Conservation (phyloP, 2,888 invertebrate genomes). For the Sicus ferrugineus region DNA sequence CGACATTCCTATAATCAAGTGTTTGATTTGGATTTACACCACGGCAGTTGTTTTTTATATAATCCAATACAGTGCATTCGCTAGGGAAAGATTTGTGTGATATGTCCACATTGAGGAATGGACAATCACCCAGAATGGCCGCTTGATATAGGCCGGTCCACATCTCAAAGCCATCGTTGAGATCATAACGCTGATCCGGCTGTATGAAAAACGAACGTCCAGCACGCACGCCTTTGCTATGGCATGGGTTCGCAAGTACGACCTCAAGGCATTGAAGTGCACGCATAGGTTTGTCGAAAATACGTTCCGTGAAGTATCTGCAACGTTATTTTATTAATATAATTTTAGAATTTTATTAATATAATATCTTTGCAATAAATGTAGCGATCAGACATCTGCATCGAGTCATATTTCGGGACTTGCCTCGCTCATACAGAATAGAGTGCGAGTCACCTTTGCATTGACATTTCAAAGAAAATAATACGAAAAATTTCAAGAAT, state of each 20-base stretch:
- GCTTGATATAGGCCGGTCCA: slow-evolving; percentile 95
- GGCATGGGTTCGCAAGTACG: slow-evolving; percentile 68
- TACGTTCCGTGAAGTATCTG: slow-evolving; percentile 55
- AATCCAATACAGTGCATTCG: slow-evolving; percentile 65
- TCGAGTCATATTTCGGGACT: too few relatives aligned
- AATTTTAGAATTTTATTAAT: too few relatives aligned
- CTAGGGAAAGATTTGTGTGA: slow-evolving; percentile 82
- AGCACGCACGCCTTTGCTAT: slow-evolving; percentile 49
- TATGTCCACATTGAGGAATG: slow-evolving; percentile 91
- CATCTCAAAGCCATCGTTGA: slow-evolving; percentile 85
- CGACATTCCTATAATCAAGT: neutral
- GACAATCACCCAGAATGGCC: slow-evolving; percentile 86
- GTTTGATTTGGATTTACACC: neutral
- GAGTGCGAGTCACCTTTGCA: too few relatives aligned
- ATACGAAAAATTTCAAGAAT: too few relatives aligned
- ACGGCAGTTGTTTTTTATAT: slow-evolving; percentile 56
- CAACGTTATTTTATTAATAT: too few relatives aligned
- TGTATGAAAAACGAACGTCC: slow-evolving; percentile 79
- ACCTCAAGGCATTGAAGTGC: slow-evolving; percentile 73
- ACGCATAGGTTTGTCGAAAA: slow-evolving; percentile 62
- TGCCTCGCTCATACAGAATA: too few relatives aligned
- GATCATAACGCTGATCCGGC: slow-evolving; percentile 59
- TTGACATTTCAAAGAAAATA: too few relatives aligned
- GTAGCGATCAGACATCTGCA: too few relatives aligned
- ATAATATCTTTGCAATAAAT: too few relatives aligned